Evolutionary conservation across 1,140 invertebrate species (phyloP).

Genomic region (Drosophila setifemur): DNA sequence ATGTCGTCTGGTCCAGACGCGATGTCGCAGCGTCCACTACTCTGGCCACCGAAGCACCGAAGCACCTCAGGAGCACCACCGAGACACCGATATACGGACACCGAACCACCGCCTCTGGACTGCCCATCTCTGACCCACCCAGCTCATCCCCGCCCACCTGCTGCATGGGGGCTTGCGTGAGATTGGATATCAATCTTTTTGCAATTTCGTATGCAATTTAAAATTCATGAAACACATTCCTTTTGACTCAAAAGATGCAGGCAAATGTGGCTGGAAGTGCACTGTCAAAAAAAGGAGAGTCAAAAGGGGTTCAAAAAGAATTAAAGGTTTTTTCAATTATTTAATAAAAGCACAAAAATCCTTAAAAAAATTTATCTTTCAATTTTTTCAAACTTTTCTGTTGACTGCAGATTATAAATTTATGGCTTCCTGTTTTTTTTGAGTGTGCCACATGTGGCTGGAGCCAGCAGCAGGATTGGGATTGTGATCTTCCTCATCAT

Average conservation of each 20-base stretch:
- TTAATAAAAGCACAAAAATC: neutral
- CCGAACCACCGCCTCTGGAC: slow-evolving; percentile 16
- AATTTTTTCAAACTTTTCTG: neutral
- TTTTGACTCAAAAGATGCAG: slow-evolving; percentile 79
- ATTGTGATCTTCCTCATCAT: slow-evolving; percentile 39
- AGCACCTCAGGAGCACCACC: slow-evolving; percentile 6
- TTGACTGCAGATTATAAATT: too few species aligned
- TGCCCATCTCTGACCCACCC: slow-evolving; percentile 8
- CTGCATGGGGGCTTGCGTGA: slow-evolving; percentile 68
- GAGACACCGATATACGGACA: neutral
- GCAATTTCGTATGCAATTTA: slow-evolving; percentile 81
- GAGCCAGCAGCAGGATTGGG: slow-evolving; percentile 26
- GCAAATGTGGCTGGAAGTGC: slow-evolving; percentile 55
- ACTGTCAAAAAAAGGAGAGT: neutral
- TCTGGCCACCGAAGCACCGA: neutral
- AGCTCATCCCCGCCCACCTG: slow-evolving; percentile 57
- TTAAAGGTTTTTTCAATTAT: neutral
- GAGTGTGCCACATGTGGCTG: slow-evolving; percentile 16
- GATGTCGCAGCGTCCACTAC: slow-evolving; percentile 32
- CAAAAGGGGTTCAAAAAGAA: too few species aligned
- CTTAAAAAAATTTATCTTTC: too few species aligned
- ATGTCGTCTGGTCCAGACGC: slow-evolving; percentile 50
- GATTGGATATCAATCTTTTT: slow-evolving; percentile 82
- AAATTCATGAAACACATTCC: slow-evolving; percentile 82
- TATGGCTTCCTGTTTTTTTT: too few species aligned